Evolutionary conservation across 1,140 invertebrate genomes (phyloP), one percentile per base, ranked within the genome.

Genomic region (Diachasmimorpha longicaudata): DNA sequence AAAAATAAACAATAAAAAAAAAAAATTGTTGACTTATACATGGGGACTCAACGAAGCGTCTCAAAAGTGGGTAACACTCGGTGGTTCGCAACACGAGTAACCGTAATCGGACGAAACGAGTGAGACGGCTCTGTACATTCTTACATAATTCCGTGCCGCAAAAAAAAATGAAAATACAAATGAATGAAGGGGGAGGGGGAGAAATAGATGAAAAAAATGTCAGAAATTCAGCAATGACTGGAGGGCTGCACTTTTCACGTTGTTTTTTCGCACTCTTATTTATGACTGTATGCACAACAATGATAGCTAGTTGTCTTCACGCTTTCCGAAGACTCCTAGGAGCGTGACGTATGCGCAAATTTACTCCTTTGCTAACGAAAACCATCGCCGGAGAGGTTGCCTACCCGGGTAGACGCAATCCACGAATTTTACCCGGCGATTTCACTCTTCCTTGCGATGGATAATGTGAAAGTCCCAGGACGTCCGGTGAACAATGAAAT

Each of bases 301-400:
- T 75, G 48, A 63, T 23, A 48, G 42, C 67, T 69, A 52, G 76
- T 76, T 74, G 75, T 85, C 83, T 87, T 83, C 85, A 87, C 87
- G 87, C 87, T 88, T 88, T 87, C 86, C 83, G 84, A 85, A 85
- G 84, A 86, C 71, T 82, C 80, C 83, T 75, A 82, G 76, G 76
- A 85, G 86, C 84, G 84, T 87, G 82, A 87, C 85, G 78, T 71
- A 66, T 31, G 70, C 55, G 58, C 58, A 63, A 63, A 11, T 76
- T 66, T 63, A 58, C 55, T 67, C 48, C 25, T 16, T 14, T 69
- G 58, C n/a, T 23, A 36, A 37, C 55, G 69, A 52, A 25, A 55
- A 70, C 68, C 58, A 77, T 68, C 70, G 77, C 4, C 79, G 55
- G 77, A 75, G 77, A 78, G 73, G 74, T 73, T 69, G 44, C 69